Base-by-base conservation (phyloP, 2,797 vertebrate genomes). In the Dendrocincla tyrannina region DNA sequence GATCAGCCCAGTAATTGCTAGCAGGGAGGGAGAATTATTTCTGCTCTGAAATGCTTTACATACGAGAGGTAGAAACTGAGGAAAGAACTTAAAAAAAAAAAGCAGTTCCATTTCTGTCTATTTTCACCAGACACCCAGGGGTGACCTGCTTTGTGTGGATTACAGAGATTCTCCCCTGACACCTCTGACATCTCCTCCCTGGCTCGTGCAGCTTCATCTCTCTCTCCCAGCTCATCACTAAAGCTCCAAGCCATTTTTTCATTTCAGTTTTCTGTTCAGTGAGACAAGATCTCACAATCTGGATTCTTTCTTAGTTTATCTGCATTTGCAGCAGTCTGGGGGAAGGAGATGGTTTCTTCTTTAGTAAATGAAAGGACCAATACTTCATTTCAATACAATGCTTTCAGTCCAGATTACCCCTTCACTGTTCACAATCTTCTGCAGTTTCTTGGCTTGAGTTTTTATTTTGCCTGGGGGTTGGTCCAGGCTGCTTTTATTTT, bases 271-370 rank as follows among this genome's bases (percentile, higher is more conserved):
- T 76, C 70, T 85, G 10, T 49, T 88, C 86, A 42, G 67, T 39
- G 53, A 75, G 92, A 95, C 68, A 55, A 70, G 81, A 84, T 60
- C 56, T 92, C 73, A 66, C 46, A 18, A 5, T 72, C 63, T 55
- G 50, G 53, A 35, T 77, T 79, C n/a, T n/a, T 58, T 23, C 35
- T 52, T 11, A 46, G 30, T 74, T 96, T 88, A 92, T 97, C 86
- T 78, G 91, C 50, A 62, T 55, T 80, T 92, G 80, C 92, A 97
- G 81, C 53, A 93, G 82, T 42, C 64, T 78, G 91, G 80, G 55
- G 56, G 70, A 58, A 76, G 89, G 64, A 91, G 37, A 67, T 63
- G 64, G 39, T 27, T 78, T 3, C 1, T 42, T 60, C 74, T 30
- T 52, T n/a, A 47, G 63, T 55, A 93, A 80, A 73, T 23, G 28